Base-by-base conservation (phyloP, 1,140 invertebrate genomes). In the Calliopsis andreniformis region DNA sequence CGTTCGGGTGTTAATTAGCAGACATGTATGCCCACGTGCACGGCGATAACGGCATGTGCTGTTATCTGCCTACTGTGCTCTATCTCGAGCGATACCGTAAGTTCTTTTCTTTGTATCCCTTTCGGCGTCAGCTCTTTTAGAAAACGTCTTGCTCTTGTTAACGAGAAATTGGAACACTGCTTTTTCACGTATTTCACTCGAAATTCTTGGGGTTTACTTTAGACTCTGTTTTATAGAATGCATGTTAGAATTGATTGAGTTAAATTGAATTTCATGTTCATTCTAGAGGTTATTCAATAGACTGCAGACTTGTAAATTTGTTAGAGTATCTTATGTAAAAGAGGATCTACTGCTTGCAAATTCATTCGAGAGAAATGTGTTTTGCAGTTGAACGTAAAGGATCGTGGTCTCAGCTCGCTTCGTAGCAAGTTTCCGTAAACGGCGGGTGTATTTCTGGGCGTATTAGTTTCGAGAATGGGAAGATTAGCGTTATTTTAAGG, bases 1-100 rank as follows among this genome's bases (percentile, higher is more conserved):
- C 25, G 45, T 76, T 67, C 28, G 69, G 45, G 47, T 72, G 67
- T 78, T 81, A 83, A 80, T 87, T 81, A 71, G 71, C 78, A 80
- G 71, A 84, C 78, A 91, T 91, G 90, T 91, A 91, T 64, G 88
- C 89, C 70, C 90, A 91, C 84, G 84, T 91, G 71, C 89, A 91
- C 77, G 89, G 87, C 12, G 90, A 91, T 77, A 91, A 91, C 86
- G 90, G 89, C 89, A 90, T 90, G 86, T 91, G 89, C 86, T 91
- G 90, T 89, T 91, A 91, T 84, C 81, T 91, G 69, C 89, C 89
- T 8, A 90, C 89, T 39, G 87, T 90, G 32, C 87, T 91, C 61
- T 90, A 91, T 73, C 84, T 91, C 58, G 90, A 91, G 62, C 87
- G 89, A 80, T 90, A 87, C 72, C 89, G 90, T 91, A 90, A 91